Conservation (phyloP, 2,888 invertebrate genomes). For the Trichopoda pennipes region DNA sequence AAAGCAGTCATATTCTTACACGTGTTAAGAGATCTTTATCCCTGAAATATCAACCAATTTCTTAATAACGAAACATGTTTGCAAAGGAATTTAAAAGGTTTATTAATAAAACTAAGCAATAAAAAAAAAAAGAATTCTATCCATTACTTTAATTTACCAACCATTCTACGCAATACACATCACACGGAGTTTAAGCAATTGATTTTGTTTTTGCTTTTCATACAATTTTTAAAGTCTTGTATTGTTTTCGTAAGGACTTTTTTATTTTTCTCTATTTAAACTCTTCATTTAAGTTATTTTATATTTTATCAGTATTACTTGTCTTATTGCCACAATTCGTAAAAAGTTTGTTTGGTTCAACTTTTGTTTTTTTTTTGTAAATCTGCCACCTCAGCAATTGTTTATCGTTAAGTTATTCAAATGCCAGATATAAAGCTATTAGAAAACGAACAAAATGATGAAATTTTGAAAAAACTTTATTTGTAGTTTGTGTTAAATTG, state of each 20-base stretch:
- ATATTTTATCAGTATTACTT: conserved; percentile 50
- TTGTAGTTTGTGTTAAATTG: not conserved
- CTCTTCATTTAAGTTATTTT: conserved; percentile 41
- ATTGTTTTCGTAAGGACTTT: not conserved
- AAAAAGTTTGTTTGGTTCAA: conserved; percentile 24
- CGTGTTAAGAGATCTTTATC: conserved; percentile 21
- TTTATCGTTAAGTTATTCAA: conserved; percentile 65
- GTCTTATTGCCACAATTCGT: conserved; percentile 46
- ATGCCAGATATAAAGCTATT: conserved; percentile 25
- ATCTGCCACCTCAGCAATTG: conserved; percentile 71
- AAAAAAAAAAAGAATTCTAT: conserved; percentile 33
- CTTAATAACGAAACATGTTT: conserved; percentile 61
- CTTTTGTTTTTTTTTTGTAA: not conserved
- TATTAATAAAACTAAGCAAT: conserved; percentile 60
- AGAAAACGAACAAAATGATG: not conserved
- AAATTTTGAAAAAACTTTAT: conserved; percentile 1
- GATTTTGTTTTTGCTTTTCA: conserved; percentile 61
- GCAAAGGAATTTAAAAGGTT: conserved; percentile 67
- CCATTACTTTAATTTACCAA: not conserved
- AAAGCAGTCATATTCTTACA: conserved; percentile 4
- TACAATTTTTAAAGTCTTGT: conserved; percentile 16
- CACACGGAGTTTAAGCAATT: conserved; percentile 6
- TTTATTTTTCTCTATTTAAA: conserved; percentile 24
- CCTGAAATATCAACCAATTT: conserved; percentile 38
- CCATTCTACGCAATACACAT: not conserved